Evolutionary conservation across 2,797 vertebrate species (phyloP).

Genomic region (Phylloscopus collybita): DNA sequence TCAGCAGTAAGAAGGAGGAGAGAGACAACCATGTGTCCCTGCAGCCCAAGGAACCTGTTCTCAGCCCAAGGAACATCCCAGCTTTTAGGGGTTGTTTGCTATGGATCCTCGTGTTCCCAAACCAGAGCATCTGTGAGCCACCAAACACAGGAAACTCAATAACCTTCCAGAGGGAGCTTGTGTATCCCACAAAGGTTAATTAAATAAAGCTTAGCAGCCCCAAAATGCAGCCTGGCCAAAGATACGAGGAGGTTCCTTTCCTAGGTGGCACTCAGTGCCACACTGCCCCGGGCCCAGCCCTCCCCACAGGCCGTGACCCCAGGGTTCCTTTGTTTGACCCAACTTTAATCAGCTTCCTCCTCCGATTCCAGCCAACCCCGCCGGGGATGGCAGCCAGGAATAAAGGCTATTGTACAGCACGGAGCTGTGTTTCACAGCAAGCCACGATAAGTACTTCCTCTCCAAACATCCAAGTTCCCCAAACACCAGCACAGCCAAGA

Average conservation of each 20-base stretch:
- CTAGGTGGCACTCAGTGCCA: background rate
- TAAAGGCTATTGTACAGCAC: background rate
- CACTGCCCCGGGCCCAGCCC: background rate
- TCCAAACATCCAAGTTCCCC: conserved; percentile 25
- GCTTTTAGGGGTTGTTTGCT: background rate
- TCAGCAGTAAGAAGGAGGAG: background rate
- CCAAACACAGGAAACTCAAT: background rate
- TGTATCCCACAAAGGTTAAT: background rate
- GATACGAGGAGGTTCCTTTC: rapidly evolving
- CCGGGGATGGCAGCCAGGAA: conserved; percentile 2
- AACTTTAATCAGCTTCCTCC: conserved; percentile 50
- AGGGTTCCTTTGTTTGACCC: conserved; percentile 20
- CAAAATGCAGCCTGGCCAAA: background rate
- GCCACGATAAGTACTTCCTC: conserved; percentile 20
- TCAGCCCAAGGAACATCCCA: background rate
- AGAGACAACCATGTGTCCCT: rapidly evolving
- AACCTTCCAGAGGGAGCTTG: background rate
- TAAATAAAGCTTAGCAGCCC: conserved; percentile 15
- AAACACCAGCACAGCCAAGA: background rate
- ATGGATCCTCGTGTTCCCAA: rapidly evolving
- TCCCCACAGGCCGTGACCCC: background rate
- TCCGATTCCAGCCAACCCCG: background rate
- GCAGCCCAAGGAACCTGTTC: background rate
- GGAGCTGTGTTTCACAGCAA: background rate
- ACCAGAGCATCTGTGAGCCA: background rate